These are phyloP conservation scores for Cyrtonyx montezumae DNA, from an alignment of 2,113 vertebrate genomes.

Conservation along the genomic window DNA sequence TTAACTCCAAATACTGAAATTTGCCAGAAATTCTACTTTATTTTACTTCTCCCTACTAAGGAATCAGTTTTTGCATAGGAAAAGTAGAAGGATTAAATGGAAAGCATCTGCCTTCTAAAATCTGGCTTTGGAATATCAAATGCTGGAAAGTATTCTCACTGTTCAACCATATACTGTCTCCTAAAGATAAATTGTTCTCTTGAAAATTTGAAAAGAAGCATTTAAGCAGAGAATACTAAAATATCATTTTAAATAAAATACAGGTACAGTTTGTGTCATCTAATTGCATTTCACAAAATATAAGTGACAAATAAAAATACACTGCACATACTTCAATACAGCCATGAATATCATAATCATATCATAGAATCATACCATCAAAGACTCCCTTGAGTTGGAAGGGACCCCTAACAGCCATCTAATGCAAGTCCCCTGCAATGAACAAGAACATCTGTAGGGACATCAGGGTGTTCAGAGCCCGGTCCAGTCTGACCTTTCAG, in stretches of 20 bases:
- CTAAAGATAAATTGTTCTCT: background rate
- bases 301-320: background rate
- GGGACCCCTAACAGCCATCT: no score
- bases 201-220: background rate
- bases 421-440: no score
- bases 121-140: background rate
- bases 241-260: background rate
- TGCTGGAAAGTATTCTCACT: background rate
- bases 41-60: background rate
- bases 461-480: no score
- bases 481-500: no score
- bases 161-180: background rate
- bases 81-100: background rate
- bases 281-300: background rate
- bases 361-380: no score
- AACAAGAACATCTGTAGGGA: no score
- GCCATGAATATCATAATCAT: background rate
- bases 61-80: background rate
- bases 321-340: background rate
- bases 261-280: background rate
- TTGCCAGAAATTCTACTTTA: background rate
- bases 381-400: no score
- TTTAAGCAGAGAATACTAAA: background rate
- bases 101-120: background rate
- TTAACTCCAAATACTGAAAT: background rate